Evolutionary conservation across 2,113 vertebrate species (phyloP).

Genomic region (Columba livia): DNA sequence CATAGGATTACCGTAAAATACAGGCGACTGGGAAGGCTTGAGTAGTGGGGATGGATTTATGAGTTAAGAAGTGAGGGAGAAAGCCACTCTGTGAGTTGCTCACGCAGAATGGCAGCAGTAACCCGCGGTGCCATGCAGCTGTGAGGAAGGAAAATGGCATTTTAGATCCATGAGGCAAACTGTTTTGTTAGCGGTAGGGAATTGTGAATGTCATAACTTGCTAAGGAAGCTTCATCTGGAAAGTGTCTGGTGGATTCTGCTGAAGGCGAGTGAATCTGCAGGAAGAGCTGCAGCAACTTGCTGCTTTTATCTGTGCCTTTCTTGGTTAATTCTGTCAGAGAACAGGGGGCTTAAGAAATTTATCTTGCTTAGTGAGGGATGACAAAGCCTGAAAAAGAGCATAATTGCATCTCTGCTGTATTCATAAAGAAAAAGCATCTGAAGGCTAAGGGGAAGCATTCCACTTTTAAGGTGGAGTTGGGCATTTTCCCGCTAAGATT

Average conservation of each 20-base stretch:
- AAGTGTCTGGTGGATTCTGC: neutral
- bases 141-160: neutral
- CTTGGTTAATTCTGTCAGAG: neutral
- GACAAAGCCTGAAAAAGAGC: neutral
- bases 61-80: neutral
- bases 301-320: neutral
- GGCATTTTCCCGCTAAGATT: neutral
- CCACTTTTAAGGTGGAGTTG: neutral
- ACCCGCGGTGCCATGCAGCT: rapidly evolving
- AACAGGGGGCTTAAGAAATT: neutral
- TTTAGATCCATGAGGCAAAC: neutral
- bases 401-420: neutral
- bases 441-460: neutral
- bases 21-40: neutral
- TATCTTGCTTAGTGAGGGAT: neutral
- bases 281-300: neutral
- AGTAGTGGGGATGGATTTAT: neutral
- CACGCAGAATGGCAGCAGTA: rapidly evolving
- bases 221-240: neutral
- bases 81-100: neutral
- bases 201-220: neutral
- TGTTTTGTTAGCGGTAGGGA: neutral
- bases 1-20: neutral
- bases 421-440: neutral
- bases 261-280: neutral